Conservation (phyloP, 2,797 vertebrate species). For the Brachyrhaphis roseni region DNA sequence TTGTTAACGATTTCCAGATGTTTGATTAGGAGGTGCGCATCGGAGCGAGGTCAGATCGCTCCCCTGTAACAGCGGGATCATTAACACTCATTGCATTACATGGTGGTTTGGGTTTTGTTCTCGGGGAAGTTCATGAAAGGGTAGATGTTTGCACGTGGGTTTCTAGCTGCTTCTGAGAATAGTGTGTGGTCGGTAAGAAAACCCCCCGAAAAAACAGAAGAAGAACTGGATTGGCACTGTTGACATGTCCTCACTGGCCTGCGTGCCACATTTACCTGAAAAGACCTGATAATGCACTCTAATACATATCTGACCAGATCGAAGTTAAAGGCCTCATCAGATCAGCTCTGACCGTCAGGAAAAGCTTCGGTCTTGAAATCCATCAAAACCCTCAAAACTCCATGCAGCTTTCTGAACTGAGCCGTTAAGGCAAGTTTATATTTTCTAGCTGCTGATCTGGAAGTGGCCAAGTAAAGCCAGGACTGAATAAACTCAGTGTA, state of each 20-base stretch:
- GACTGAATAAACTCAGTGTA: background rate
- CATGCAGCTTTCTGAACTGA: background rate
- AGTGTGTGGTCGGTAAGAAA: conserved; percentile 27
- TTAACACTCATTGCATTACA: conserved; percentile 30
- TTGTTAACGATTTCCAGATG: conserved; percentile 77
- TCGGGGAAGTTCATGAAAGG: background rate
- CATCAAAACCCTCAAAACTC: background rate
- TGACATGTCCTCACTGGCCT: conserved; percentile 70
- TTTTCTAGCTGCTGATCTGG: background rate
- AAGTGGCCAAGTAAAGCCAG: background rate
- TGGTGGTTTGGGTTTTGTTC: conserved; percentile 13
- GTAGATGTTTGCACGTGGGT: conserved; percentile 1
- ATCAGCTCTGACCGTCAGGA: background rate
- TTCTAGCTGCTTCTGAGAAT: conserved; percentile 25
- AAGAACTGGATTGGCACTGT: conserved; percentile 31
- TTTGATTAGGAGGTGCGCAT: conserved; percentile 78
- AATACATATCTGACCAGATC: background rate
- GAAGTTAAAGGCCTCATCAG: background rate
- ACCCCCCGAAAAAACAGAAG: conserved; percentile 4
- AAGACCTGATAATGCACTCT: conserved; percentile 37
- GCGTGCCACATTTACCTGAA: conserved; percentile 64
- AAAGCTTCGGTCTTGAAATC: background rate
- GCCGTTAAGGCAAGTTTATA: background rate
- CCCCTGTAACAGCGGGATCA: conserved; percentile 24
- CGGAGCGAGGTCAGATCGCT: conserved; percentile 46